A percentile compares a stretch with the other conserved stretches of the same genome.
Evolutionary conservation across 2,888 invertebrate genomes (phyloP).

Genomic region (Phortica okadai): DNA sequence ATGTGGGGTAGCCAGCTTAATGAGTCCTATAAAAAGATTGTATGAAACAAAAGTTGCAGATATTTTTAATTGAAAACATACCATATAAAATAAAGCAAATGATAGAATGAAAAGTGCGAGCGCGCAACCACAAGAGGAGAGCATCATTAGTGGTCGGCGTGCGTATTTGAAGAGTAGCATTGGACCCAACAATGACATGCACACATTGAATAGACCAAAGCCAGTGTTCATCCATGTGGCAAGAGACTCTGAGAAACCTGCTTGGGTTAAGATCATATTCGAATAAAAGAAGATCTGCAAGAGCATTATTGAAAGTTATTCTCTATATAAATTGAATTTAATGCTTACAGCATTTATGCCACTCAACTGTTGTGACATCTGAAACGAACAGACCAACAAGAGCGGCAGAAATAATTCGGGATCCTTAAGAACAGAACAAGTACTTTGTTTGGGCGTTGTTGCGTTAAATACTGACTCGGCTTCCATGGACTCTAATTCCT

Average conservation of each 20-base stretch:
- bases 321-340: not conserved
- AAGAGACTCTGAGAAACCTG: constrained; percentile 80
- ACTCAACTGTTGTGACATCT: constrained; percentile 89
- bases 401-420: constrained; percentile 82
- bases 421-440: constrained; percentile 79
- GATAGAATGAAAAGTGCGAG: constrained; percentile 80
- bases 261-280: constrained; percentile 83
- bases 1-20: constrained; percentile 83
- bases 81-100: constrained; percentile 80
- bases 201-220: constrained; percentile 83
- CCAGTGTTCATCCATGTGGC: constrained; percentile 86
- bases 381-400: constrained; percentile 83
- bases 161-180: constrained; percentile 81
- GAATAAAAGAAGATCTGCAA: constrained; percentile 85
- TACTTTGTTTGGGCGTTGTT: constrained; percentile 78
- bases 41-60: not conserved
- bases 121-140: constrained; percentile 80
- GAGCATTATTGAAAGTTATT: not conserved
- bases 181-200: constrained; percentile 81
- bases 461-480: constrained; percentile 69
- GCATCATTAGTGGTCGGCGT: constrained; percentile 82
- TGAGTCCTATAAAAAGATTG: constrained; percentile 77
- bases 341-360: constrained; percentile 90
- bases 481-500: constrained; percentile 80
- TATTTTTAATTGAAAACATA: constrained; percentile 73